phyloP scores from a whole-genome alignment of 2,113 vertebrate species.

The Esox niger region DNA sequence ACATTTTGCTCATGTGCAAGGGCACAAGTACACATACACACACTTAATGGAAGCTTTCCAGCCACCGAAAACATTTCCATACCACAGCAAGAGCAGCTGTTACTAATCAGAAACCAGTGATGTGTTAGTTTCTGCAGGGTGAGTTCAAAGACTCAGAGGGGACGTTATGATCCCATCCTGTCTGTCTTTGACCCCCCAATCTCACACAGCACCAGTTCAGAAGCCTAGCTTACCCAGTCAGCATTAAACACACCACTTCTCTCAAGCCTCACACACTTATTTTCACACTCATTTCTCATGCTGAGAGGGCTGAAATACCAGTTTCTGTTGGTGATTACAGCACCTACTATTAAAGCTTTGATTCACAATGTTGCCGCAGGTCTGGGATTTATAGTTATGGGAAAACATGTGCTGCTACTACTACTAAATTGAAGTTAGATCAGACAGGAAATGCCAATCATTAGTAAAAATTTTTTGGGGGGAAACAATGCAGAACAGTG shows the following conservation, averaged over 20 bases:
- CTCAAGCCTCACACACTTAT: slow-evolving; percentile 23
- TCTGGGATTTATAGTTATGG: slow-evolving; percentile 6
- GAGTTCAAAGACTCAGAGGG: slow-evolving; percentile 65
- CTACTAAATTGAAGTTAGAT: background rate
- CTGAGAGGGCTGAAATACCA: slow-evolving; percentile 31
- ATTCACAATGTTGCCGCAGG: slow-evolving; percentile 6
- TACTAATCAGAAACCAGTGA: slow-evolving; percentile 63
- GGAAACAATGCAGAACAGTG: no score
- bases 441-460: no score
- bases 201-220: slow-evolving; percentile 53
- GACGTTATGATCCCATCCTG: slow-evolving; percentile 55
- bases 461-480: no score
- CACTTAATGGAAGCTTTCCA: slow-evolving; percentile 6
- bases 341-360: slow-evolving; percentile 23
- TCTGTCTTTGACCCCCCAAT: slow-evolving; percentile 36
- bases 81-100: slow-evolving; percentile 65
- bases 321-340: slow-evolving; percentile 39
- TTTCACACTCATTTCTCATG: slow-evolving; percentile 12
- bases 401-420: slow-evolving; percentile 10
- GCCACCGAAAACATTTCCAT: slow-evolving; percentile 37
- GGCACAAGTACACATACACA: slow-evolving; percentile 37
- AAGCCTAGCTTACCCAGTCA: slow-evolving; percentile 30
- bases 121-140: background rate
- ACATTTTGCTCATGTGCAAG: no score
- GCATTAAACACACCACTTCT: slow-evolving; percentile 37